Conservation (phyloP, 2,113 vertebrate genomes). For the Melanerpes aurifrons region DNA sequence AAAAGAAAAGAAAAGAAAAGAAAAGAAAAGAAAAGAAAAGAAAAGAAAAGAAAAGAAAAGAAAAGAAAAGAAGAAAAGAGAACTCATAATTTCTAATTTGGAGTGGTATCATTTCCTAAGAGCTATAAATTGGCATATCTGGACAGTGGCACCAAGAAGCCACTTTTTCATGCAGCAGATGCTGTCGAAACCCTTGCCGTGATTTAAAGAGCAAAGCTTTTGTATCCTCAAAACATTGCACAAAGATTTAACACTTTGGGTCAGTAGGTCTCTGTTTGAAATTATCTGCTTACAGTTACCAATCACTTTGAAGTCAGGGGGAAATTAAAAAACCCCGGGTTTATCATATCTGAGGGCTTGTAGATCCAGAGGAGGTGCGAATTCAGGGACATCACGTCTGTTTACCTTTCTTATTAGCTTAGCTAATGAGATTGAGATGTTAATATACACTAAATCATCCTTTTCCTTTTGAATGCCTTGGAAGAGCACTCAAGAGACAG, state of each 20-base stretch:
- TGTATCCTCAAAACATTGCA: background rate
- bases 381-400: background rate
- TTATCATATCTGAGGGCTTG: background rate
- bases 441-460: conserved; percentile 9
- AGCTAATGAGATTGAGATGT: conserved; percentile 30
- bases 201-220: background rate
- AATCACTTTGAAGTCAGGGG: background rate
- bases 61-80: too few relatives aligned
- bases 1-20: too few relatives aligned
- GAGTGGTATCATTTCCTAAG: background rate
- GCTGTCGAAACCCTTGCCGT: background rate
- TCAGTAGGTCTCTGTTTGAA: background rate
- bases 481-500: background rate
- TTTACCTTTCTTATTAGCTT: conserved; percentile 17
- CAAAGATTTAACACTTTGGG: background rate
- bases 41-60: too few relatives aligned
- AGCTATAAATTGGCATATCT: background rate
- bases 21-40: too few relatives aligned
- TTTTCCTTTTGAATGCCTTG: background rate
- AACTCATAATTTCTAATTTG: background rate
- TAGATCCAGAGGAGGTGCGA: background rate
- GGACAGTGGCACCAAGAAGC: background rate
- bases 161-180: background rate
- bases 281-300: background rate
- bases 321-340: background rate